Conservation (phyloP, 2,797 vertebrate genomes). For the Poeciliopsis infans region DNA sequence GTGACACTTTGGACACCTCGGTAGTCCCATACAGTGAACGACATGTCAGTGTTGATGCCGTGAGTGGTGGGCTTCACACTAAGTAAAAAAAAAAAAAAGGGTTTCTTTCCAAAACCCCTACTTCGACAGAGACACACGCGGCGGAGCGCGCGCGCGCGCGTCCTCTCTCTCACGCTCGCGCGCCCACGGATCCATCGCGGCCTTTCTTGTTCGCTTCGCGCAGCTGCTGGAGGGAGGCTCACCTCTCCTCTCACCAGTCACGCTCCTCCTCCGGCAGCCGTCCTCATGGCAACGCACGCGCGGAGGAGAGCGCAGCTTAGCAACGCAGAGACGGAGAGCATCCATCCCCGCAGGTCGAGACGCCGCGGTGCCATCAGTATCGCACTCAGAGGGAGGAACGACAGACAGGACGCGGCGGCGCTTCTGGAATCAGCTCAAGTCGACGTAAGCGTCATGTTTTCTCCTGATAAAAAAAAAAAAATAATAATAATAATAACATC, state of each 20-base stretch:
- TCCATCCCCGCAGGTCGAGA: slow-evolving; percentile 48
- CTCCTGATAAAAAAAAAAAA: too few species aligned
- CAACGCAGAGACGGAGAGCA: slow-evolving; percentile 69
- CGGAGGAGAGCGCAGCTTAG: slow-evolving; percentile 77
- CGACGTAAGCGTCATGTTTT: slow-evolving; percentile 25
- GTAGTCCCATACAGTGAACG: not conserved
- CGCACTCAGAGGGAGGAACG: slow-evolving; percentile 15
- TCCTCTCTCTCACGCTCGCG: not conserved
- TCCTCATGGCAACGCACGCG: slow-evolving; percentile 81
- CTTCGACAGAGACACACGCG: not conserved
- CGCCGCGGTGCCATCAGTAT: slow-evolving; percentile 44
- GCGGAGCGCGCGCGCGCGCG: not conserved
- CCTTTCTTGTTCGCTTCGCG: slow-evolving; percentile 36
- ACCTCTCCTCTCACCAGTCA: slow-evolving; percentile 46
- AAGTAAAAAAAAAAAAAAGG: not conserved
- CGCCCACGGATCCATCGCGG: slow-evolving; percentile 21
- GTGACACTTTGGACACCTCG: not conserved
- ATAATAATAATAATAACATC: not conserved
- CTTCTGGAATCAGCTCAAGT: slow-evolving; percentile 18
- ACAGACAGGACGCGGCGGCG: slow-evolving; percentile 12
- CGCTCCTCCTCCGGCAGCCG: slow-evolving; percentile 63
- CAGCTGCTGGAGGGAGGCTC: slow-evolving; percentile 33
- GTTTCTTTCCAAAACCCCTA: not conserved
- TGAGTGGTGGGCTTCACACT: not conserved
- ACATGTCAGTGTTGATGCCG: not conserved